Evolutionary conservation across 2,888 invertebrate genomes (phyloP), one percentile per base, ranked within the genome.

Genomic region (Yponomeuta plumbellus): DNA sequence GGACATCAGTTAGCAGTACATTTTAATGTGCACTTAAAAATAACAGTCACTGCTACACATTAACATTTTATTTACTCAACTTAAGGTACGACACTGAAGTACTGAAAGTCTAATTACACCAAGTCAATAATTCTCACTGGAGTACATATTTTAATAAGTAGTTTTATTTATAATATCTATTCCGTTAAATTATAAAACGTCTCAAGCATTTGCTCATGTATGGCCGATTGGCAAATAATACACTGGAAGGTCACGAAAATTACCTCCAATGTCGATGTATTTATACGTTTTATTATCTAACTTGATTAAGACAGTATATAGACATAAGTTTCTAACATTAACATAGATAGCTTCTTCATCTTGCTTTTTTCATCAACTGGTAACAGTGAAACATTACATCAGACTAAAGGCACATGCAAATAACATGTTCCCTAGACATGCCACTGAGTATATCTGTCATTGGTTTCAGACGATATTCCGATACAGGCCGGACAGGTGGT

Each of bases 381-480:
- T n/a, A n/a, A n/a, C n/a, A n/a, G n/a, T n/a, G n/a, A n/a, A n/a
- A n/a, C n/a, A n/a, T n/a, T n/a, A n/a, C 34, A 34, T 34, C 6
- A 34, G 34, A 34, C 34, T 34, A 34, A 34, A 34, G 5, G 34
- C 34, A 34, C 26, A 34, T 34, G 34, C 34, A 34, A 34, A 6
- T 34, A 6, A 34, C 34, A 34, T 34, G 34, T 34, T 34, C 6
- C 34, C 34, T 34, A 34, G 34, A 34, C 1, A 34, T 34, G 34
- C 34, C 34, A 34, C 26, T 26, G 34, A 8, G 34, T 8, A 1
- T 0, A 52, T 52, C 2, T 52, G 17, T 52, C 44, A 17, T 73
- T 77, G 74, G 79, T 90, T 92, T 67, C 92, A 96, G 97, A 97
- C 92, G 97, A 97, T 86, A 97, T 97, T 88, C 97, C 97, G 63